These are phyloP conservation scores for Apodemia hepburni DNA, from an alignment of 2,888 invertebrate species.

Conservation along the genomic window DNA sequence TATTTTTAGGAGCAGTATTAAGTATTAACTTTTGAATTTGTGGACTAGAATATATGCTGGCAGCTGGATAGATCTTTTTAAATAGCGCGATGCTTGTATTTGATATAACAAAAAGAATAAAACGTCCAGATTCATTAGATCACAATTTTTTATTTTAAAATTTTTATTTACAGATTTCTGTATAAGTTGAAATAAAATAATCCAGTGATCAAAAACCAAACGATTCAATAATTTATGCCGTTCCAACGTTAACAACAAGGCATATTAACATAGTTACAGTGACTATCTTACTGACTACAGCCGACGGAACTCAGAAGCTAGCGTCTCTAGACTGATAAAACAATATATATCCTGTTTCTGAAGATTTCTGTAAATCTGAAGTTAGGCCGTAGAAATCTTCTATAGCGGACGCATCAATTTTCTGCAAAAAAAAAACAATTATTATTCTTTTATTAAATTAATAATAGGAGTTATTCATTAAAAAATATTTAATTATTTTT, in stretches of 20 bases:
- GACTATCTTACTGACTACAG: slow-evolving; percentile 69
- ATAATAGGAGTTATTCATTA: too few relatives aligned
- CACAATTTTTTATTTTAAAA: slow-evolving; percentile 63
- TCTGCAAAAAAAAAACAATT: slow-evolving; percentile 77
- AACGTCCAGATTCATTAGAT: slow-evolving; percentile 39
- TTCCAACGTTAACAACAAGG: slow-evolving; percentile 74
- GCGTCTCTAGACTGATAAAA: slow-evolving; percentile 97
- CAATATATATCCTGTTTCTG: slow-evolving; percentile 99
- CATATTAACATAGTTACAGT: slow-evolving; percentile 66
- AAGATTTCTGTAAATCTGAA: slow-evolving; percentile 98
- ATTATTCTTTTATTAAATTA: too few relatives aligned
- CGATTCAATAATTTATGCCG: slow-evolving; percentile 68
- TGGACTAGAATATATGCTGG: too few relatives aligned
- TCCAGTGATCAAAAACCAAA: slow-evolving; percentile 50
- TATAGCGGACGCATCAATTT: slow-evolving; percentile 99
- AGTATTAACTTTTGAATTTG: too few relatives aligned
- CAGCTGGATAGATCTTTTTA: too few relatives aligned
- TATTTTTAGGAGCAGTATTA: too few relatives aligned
- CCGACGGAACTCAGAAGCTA: slow-evolving; percentile 79
- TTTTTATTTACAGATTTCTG: slow-evolving; percentile 69
- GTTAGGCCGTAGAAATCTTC: slow-evolving; percentile 99
- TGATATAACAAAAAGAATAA: slow-evolving; percentile 28
- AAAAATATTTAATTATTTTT: too few relatives aligned
- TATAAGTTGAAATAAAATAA: slow-evolving; percentile 46
- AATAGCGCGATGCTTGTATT: neutral